Conservation (phyloP, 2,888 invertebrate genomes). For the Micropterix aruncella region DNA sequence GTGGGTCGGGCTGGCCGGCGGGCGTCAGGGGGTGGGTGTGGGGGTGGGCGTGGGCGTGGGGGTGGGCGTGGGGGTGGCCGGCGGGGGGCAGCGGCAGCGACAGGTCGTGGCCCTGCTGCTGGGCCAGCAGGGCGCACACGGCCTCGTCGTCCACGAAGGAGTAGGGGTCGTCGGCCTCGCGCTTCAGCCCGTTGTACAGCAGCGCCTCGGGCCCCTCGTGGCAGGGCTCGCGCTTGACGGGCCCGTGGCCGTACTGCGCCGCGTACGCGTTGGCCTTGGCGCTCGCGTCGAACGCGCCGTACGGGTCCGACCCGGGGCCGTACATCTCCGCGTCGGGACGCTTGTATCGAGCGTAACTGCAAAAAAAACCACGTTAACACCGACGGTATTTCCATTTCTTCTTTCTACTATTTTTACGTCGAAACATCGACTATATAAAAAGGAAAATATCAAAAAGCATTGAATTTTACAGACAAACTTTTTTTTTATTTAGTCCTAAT, state of each 20-base stretch:
- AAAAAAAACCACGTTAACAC: too few species aligned
- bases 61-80: conserved; percentile 9
- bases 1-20: conserved; percentile 14
- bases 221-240: conserved; percentile 1
- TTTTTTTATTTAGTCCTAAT: too few species aligned
- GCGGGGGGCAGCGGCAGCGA: conserved; percentile 14
- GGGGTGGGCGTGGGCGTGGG: conserved; percentile 11
- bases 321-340: conserved; percentile 14
- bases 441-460: too few species aligned
- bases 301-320: conserved; percentile 31
- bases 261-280: conserved; percentile 11
- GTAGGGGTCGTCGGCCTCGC: conserved; percentile 62
- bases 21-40: conserved; percentile 16
- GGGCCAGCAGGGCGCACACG: conserved; percentile 41
- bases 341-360: too few species aligned
- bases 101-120: conserved; percentile 28
- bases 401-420: too few species aligned
- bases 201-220: conserved; percentile 2
- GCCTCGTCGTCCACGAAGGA: conserved; percentile 75
- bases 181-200: conserved; percentile 30
- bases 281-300: conserved; percentile 17
- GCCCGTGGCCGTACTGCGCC: conserved; percentile 2
- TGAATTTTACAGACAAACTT: too few species aligned
- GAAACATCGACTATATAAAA: too few species aligned
- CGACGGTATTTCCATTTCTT: too few species aligned